phyloP scores from a whole-genome alignment of 1,140 invertebrate species.

The Apis dorsata region DNA sequence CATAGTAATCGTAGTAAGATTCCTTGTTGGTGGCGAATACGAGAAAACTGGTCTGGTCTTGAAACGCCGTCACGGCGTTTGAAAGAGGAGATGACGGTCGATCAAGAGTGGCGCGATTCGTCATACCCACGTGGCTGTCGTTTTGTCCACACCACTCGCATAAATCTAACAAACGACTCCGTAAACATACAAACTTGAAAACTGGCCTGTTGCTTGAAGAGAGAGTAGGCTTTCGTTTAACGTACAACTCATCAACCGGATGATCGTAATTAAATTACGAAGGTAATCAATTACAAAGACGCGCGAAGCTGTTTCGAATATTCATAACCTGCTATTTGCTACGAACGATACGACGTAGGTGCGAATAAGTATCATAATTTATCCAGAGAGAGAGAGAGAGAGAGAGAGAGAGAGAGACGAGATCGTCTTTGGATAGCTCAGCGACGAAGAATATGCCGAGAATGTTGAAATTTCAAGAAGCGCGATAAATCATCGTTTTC shows the following conservation, averaged over 20 bases:
- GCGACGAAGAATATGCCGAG: neutral
- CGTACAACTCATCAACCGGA: neutral
- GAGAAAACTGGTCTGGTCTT: constrained; percentile 27
- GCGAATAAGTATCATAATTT: constrained; percentile 44
- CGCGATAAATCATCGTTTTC: constrained; percentile 10
- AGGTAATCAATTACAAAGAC: constrained; percentile 46
- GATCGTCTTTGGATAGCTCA: neutral
- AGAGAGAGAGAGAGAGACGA: constrained; percentile 19
- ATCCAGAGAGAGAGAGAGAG: constrained; percentile 1
- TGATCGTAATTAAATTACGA: constrained; percentile 43
- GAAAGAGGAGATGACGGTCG: constrained; percentile 2
- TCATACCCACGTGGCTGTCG: constrained; percentile 29
- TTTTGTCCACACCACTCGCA: constrained; percentile 24
- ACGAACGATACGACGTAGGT: constrained; percentile 4
- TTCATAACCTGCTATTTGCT: constrained; percentile 8
- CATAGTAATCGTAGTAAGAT: constrained; percentile 33
- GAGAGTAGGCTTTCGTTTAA: constrained; percentile 14
- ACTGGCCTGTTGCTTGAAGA: neutral
- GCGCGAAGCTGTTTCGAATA: neutral
- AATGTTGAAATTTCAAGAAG: constrained; percentile 24
- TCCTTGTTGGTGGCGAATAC: constrained; percentile 40
- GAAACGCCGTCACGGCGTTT: neutral
- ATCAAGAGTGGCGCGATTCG: constrained; percentile 32
- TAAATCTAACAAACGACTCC: constrained; percentile 31
- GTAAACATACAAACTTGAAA: constrained; percentile 31